Evolutionary conservation across 2,888 invertebrate species (phyloP), one percentile per base, ranked within the genome.

Genomic region (Glaucopsyche alexis): DNA sequence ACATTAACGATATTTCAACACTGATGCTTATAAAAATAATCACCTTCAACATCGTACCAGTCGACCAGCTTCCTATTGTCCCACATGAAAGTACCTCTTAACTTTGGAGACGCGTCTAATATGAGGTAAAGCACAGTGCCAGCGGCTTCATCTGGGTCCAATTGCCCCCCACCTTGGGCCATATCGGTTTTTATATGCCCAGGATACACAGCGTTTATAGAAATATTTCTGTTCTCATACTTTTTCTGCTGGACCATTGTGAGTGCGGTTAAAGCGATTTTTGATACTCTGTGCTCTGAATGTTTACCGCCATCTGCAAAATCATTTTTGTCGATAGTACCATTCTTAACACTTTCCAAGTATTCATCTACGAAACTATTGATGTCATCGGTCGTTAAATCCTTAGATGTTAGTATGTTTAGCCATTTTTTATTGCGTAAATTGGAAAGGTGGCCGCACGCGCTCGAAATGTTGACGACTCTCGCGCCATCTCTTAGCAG

Each of bases 11-110:
- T 60, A 29, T 60, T 60, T 60, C 16, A 60, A 14, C 13, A 60
- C 7, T 60, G 50, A 45, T 83, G 84, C 74, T 82, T 82, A 79
- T 85, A 85, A 76, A 86, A 86, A 78, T 84, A 88, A 79, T 90
- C 88, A 5, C 84, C 82, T 72, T 88, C 84, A 50, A 82, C 78
- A 72, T 93, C 89, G n/a, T 83, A 87, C 96, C 96, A 96, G 82
- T 95, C 94, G 0, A 94, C 88, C 42, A 95, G 82, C 70, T 88
- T 90, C 65, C 90, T 92, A 79, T 95, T 92, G 70, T 84, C 79
- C 95, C 96, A 96, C 81, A 96, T 89, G 79, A 94, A 96, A 76
- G 93, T 88, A 0, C 96, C 96, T 80, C 94, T 94, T 38, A 96
- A 88, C 72, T 93, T 89, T 0, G 90, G 87, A 0, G 93, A 89